Evolutionary conservation across 2,797 vertebrate species (phyloP).

Genomic region (Pipistrellus nathusii): DNA sequence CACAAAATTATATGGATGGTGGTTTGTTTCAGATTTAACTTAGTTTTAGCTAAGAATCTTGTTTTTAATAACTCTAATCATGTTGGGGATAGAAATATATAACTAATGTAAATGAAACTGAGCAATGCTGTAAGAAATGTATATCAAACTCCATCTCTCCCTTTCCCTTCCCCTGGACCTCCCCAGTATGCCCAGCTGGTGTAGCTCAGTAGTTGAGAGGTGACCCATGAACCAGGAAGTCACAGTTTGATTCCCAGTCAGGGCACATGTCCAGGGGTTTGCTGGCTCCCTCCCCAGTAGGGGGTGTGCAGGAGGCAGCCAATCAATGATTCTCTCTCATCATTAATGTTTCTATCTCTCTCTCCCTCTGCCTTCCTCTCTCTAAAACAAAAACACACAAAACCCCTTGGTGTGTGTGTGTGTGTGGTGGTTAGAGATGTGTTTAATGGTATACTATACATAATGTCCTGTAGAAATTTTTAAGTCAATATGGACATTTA

Average conservation of each 20-base stretch:
- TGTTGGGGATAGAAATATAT: background rate
- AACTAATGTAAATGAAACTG: background rate
- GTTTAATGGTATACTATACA: background rate
- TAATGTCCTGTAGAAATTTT: background rate
- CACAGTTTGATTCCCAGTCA: too few relatives aligned
- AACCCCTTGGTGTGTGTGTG: background rate
- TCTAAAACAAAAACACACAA: background rate
- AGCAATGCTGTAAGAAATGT: background rate
- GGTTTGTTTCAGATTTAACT: constrained; percentile 1
- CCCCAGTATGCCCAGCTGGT: background rate
- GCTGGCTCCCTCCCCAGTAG: too few relatives aligned
- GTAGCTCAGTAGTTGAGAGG: background rate
- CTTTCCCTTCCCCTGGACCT: rapidly evolving
- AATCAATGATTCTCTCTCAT: too few relatives aligned
- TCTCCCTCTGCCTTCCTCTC: too few relatives aligned
- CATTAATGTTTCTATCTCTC: too few relatives aligned
- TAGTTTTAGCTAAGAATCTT: background rate
- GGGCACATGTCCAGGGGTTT: too few relatives aligned
- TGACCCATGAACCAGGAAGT: too few relatives aligned
- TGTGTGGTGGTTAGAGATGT: background rate
- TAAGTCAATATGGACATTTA: background rate
- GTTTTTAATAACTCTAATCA: background rate
- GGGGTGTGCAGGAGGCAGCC: too few relatives aligned
- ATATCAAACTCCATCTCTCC: background rate
- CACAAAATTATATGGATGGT: background rate